phyloP scores from a whole-genome alignment of 2,113 vertebrate genomes.

The Vimba vimba region DNA sequence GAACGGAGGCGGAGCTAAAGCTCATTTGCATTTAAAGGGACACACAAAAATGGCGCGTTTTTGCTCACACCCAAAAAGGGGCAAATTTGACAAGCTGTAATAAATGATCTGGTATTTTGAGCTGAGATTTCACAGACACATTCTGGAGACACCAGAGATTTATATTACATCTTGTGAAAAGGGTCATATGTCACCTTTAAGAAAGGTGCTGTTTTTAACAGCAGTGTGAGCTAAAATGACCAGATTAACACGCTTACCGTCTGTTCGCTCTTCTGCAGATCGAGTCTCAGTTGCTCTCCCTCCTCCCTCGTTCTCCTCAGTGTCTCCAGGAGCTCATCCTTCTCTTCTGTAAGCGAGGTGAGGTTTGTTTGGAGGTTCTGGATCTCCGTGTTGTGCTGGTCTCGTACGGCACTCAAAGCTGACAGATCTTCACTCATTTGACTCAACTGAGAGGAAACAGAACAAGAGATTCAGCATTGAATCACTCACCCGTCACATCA shows the following conservation, averaged over 20 bases:
- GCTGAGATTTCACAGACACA: no score
- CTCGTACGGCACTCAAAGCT: background rate
- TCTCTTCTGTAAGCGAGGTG: conserved; percentile 57
- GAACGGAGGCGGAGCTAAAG: no score
- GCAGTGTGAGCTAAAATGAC: background rate
- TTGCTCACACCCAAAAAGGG: no score
- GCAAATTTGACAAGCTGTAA: no score
- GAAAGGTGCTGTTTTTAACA: no score
- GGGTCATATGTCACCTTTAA: no score
- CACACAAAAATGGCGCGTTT: no score
- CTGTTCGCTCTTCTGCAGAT: conserved; percentile 33
- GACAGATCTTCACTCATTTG: conserved; percentile 33
- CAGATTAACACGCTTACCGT: conserved; percentile 4
- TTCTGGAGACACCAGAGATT: no score
- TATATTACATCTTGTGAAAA: no score
- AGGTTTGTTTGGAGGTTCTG: conserved; percentile 54
- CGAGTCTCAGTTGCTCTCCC: background rate
- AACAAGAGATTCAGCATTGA: background rate
- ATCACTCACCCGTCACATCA: background rate
- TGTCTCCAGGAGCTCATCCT: conserved; percentile 43
- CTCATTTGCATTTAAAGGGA: no score
- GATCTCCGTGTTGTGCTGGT: conserved; percentile 27
- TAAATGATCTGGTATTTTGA: no score
- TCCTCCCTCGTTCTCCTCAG: conserved; percentile 35
- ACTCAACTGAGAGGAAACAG: conserved; percentile 22